A percentile compares a stretch with the other conserved stretches of the same genome.
phyloP scores from a whole-genome alignment of 2,797 vertebrate genomes.

The Antennarius maculatus region DNA sequence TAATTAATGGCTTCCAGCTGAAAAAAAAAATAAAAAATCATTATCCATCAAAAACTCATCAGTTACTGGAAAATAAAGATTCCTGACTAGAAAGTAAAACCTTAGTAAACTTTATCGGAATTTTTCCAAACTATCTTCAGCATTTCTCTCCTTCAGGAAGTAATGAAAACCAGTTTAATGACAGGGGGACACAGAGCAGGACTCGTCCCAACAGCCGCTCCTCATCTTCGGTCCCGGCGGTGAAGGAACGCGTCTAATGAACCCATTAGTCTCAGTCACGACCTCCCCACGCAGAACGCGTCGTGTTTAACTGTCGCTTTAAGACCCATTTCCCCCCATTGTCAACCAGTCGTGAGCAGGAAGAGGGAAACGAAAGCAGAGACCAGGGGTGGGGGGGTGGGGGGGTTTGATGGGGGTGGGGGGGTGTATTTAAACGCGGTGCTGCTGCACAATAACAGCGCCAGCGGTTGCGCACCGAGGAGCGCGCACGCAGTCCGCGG shows the following conservation, averaged over 20 bases:
- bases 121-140: background rate
- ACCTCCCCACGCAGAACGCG: constrained; percentile 27
- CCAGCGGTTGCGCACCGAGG: constrained; percentile 38
- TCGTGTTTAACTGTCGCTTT: constrained; percentile 85
- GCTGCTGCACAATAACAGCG: constrained; percentile 59
- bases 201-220: background rate
- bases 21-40: background rate
- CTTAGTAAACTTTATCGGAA: background rate
- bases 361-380: constrained; percentile 96
- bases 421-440: constrained; percentile 76
- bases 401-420: too few species aligned
- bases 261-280: constrained; percentile 73
- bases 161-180: background rate
- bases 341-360: constrained; percentile 97
- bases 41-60: background rate
- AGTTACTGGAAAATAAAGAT: background rate
- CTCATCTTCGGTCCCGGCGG: constrained; percentile 38
- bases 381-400: constrained; percentile 63
- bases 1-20: too few species aligned
- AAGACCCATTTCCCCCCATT: constrained; percentile 97
- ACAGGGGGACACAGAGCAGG: constrained; percentile 7
- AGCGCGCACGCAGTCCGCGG: constrained; percentile 31
- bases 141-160: background rate
- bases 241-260: constrained; percentile 39
- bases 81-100: background rate